Base-by-base conservation (phyloP, 2,888 invertebrate species). In the Oxyteleia sp. region DNA sequence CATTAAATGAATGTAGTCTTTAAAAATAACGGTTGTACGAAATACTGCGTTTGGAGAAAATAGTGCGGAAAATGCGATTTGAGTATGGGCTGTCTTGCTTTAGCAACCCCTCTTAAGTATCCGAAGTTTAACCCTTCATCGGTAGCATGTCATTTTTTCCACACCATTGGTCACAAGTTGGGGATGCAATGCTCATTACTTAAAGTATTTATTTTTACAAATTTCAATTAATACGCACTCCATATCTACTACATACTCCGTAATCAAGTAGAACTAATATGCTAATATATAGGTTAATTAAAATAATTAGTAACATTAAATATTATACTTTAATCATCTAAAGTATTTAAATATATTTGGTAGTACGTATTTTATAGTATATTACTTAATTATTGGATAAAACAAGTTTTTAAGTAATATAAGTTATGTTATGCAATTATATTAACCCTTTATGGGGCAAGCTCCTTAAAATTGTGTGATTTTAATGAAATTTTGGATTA, bases 101-200 rank as follows among this genome's bases (percentile, higher is more conserved):
- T 43, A 80, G 49, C 63, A 55, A 81, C 81, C 81, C 81, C 69
- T 82, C 75, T 64, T 82, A 69, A 75, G 66, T 47, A 82, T 75
- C 81, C 81, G 69, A 75, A 82, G 81, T 82, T 82, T 82, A 75
- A 82, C 81, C 81, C 81, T 75, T 82, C 69, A 82, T 75, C 75
- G 69, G 80, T 68, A 82, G 81, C 75, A 75, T 75, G 64, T 75
- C 63, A 82, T 82, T 75, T 82, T 81, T 82, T 81, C 68, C 75
- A 51, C 69, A 55, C 81, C 75, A 82, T 75, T 75, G 75, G 64
- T 75, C 45, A 63, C 57, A 41, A 63, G 53, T 68, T 59, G 47
- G 68, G 74, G 74, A 45, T 68, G 32, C 53, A 75, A 47, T 66
- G 47, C 66, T 72, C 59, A 72, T 72, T 68, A 74, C 66, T 53